Percentiles rank a stretch among this genome's conserved stretches.
Conservation (phyloP, 2,113 vertebrate genomes). For the Chlorodrepanis virens region DNA sequence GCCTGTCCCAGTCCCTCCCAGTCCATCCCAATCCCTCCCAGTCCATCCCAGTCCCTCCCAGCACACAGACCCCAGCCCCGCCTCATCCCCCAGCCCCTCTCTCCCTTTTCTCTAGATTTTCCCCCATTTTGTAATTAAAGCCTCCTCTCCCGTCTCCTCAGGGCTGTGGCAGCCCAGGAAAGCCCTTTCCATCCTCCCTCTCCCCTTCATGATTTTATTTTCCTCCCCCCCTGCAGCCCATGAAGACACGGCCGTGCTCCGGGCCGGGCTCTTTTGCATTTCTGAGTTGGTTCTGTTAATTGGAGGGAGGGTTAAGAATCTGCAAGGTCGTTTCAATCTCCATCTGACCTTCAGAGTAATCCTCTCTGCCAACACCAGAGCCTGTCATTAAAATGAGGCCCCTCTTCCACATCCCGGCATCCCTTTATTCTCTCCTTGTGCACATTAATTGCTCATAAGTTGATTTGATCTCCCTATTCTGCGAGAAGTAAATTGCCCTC, state of each 20-base stretch:
- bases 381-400: constrained; percentile 73
- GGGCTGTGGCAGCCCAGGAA: not conserved
- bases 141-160: not conserved
- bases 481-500: constrained; percentile 80
- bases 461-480: constrained; percentile 81
- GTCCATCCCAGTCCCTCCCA: too few species aligned
- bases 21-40: fast-evolving
- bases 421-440: constrained; percentile 71
- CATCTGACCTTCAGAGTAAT: constrained; percentile 81
- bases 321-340: constrained; percentile 77
- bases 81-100: not conserved
- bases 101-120: not conserved
- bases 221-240: not conserved
- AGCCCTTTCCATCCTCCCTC: constrained; percentile 48
- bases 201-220: not conserved
- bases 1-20: not conserved
- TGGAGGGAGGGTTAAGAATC: constrained; percentile 71
- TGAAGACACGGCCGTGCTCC: constrained; percentile 34
- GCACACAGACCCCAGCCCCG: too few species aligned
- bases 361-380: constrained; percentile 68
- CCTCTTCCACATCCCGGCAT: constrained; percentile 63
- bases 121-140: constrained; percentile 1
- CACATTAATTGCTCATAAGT: constrained; percentile 77
- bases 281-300: constrained; percentile 75
- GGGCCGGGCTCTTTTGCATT: constrained; percentile 61